Evolutionary conservation across 2,888 invertebrate species (phyloP), one percentile per base, ranked within the genome.

Genomic region (Meloe dianella): DNA sequence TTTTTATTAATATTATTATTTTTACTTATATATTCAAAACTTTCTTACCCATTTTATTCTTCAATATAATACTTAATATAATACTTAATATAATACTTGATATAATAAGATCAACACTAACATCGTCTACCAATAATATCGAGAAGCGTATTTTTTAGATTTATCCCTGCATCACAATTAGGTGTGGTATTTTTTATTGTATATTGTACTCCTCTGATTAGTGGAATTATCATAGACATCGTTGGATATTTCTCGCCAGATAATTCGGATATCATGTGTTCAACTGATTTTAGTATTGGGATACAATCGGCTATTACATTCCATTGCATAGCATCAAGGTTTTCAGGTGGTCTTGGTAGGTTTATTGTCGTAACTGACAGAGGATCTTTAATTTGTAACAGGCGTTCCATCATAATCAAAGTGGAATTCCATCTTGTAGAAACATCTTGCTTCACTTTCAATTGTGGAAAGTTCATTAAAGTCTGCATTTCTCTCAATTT

Each of bases 401-500:
- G 59, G 58, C 74, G 62, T 63, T 75, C 68, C 14, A 74, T 61
- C 75, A 77, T 76, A 2, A 66, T 64, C 7, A 74, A 61, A 47
- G 59, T 47, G 0, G 74, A 76, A 64, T 77, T 78, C 75, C 76
- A 77, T 32, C 75, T 69, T 17, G 75, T 75, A 5, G 54, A 41
- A 2, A 77, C 68, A 63, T 75, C 74, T 61, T 75, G 73, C 62
- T 75, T 76, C 1, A 77, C 67, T 68, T 77, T 74, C 20, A 74
- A 61, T n/a, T 64, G 29, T n/a, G 73, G 70, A 14, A 66, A 30
- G 41, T 63, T 60, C 73, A 75, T 72, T 65, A 73, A 72, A 30
- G 63, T 35, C 65, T 74, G 73, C 0, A 64, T 41, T 9, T 51
- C 24, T 59, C 59, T 63, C n/a, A 74, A 47, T 63, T 72, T 72